phyloP scores from a whole-genome alignment of 2,888 invertebrate genomes.

The Ectemnius lituratus region DNA sequence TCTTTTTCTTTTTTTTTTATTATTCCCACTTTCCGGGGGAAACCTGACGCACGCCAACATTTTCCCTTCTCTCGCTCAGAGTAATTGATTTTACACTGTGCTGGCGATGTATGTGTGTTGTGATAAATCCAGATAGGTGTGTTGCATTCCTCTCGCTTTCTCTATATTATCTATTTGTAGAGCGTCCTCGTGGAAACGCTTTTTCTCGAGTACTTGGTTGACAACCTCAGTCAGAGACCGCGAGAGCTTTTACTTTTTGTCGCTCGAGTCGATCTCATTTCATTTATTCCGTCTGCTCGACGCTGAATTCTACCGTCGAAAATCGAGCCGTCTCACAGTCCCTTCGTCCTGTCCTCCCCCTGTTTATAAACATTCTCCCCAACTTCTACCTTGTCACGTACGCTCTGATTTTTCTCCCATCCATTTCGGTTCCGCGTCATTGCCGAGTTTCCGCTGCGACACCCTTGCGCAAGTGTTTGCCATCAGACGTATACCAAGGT shows the following conservation, averaged over 20 bases:
- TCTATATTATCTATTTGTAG: constrained; percentile 10
- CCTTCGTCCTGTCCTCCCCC: neutral
- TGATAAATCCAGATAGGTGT: constrained; percentile 2
- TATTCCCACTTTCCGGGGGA: neutral
- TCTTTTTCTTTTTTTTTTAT: too few species aligned
- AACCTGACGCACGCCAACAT: neutral
- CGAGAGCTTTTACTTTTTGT: constrained; percentile 8
- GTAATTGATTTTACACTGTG: constrained; percentile 13
- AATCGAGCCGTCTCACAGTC: neutral
- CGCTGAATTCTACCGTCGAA: neutral
- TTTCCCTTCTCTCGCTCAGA: neutral
- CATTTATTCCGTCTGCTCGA: constrained; percentile 12
- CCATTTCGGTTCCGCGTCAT: constrained; percentile 6
- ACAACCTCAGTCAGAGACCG: neutral
- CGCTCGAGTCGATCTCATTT: constrained; percentile 18
- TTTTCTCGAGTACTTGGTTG: neutral
- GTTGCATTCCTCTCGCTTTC: neutral
- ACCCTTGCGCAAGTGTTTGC: neutral
- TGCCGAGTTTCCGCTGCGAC: neutral
- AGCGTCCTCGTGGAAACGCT: constrained; percentile 9
- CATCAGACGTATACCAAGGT: neutral
- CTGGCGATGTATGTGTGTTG: neutral
- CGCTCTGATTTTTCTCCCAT: neutral
- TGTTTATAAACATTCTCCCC: constrained; percentile 4
- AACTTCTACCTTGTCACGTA: neutral